Evolutionary conservation across 2,888 invertebrate genomes (phyloP), one percentile per base, ranked within the genome.

Genomic region (Agrochola lychnidis): DNA sequence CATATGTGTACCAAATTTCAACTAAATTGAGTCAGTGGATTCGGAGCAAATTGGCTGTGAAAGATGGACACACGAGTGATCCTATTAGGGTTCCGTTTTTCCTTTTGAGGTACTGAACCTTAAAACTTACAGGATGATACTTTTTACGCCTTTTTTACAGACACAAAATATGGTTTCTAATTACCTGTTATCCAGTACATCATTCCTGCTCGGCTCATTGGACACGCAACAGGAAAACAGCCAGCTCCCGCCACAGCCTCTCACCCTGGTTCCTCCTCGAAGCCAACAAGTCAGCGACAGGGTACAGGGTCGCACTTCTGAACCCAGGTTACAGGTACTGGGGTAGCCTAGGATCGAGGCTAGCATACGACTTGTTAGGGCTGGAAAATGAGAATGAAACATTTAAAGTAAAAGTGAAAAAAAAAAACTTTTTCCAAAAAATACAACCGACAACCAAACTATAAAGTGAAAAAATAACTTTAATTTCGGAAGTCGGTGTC

Each of bases 231-330:
- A 98, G 0, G 98, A 97, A 88, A 98, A 97, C 66, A 98, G 94
- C 98, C 98, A 98, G 90, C 97, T 97, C 66, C 97, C 97, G 1
- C 98, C 98, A 84, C 98, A 98, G 40, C 98, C 98, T 45, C 97
- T 94, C 59, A 97, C 97, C 89, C 97, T 97, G 57, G 97, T 97
- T 22, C 98, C 98, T 0, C 98, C 98, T 51, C 97, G 97, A 84
- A 98, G 94, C 98, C 98, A 98, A 92, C 98, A 98, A 36, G 98
- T 97, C 66, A 98, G 94, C 6, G 98, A 97, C 72, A 98, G 94
- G 0, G 98, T 98, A 90, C 98, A 98, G 0, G 98, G 97, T 88
- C 97, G 97, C 0, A 97, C 96, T 12, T 97, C 96, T 16, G 97
- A 95, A 78, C 97, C 97, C 72, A 97, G 95, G 67, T 93, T 96